Evolutionary conservation across 2,113 vertebrate genomes (phyloP), one percentile per base, ranked within the genome.

Genomic region (Gymnobelideus leadbeateri): DNA sequence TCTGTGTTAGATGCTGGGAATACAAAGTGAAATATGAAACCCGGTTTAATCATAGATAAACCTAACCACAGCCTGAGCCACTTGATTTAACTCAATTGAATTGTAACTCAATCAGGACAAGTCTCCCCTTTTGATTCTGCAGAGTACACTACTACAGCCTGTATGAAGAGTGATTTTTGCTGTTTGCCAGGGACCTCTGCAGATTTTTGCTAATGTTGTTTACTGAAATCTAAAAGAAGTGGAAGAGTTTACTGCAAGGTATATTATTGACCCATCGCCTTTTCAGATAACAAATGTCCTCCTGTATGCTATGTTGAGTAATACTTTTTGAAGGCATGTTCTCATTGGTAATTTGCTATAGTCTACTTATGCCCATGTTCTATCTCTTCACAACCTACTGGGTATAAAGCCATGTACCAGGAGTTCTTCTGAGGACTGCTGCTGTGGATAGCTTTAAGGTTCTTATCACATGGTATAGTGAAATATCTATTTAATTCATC

Each of bases 21-120:
- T 16, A n/a, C 6, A 77, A 77, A 43, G 37, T 21, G 19, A 77
- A 77, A 77, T 37, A 77, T 43, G 12, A 37, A 68, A n/a, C 61
- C 61, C n/a, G 10, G 26, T 90, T 25, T 77, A 94, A 96, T 89
- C 93, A 95, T 93, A 94, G 3, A 37, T 93, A 92, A 93, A 2
- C 7, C 0, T 92, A 51, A 12, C 0, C 89, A 92, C 94, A 47
- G 5, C 23, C 5, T 92, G 55, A 68, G n/a, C 91, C 61, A 28
- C 57, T 93, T 54, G 68, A 47, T 94, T 92, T 89, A 0, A 68
- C 11, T 89, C 91, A 77, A 90, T n/a, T 89, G 19, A 68, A 68
- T 94, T 91, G 6, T 6, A 91, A 31, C 1, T 77, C 25, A 53
- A 10, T 84, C 19, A 94, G 57, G 94, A 46, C 49, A 91, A 24